Evolutionary conservation across 2,797 vertebrate species (phyloP), one percentile per base, ranked within the genome.

Genomic region (Anableps anableps): DNA sequence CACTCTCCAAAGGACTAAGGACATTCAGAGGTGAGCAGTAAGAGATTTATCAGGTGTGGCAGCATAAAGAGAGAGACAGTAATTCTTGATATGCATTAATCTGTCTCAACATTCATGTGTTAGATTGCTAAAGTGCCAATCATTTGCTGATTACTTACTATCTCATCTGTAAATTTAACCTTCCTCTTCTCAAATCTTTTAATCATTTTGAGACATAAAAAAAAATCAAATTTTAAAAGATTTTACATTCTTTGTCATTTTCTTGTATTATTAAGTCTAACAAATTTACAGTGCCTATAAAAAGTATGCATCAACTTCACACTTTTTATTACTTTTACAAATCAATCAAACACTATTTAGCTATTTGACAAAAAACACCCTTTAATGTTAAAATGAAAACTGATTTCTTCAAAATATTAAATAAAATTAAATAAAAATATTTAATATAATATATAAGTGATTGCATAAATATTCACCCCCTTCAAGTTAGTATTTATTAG

Each of bases 1-100:
- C 80, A 74, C 85, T 79, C 75, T 73, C 77, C n/a, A 45, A 74
- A 81, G 76, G 72, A 76, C 74, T 0, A 51, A 80, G 78, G 77
- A 66, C 77, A 80, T 77, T 47, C 72, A 17, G 68, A 75, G 72
- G 72, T 1, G 23, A 88, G 53, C 76, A 64, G 80, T 66, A 73
- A 79, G 78, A 81, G 85, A 80, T 88, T 79, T 79, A 86, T 86
- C 80, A 81, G 81, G 75, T 87, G 78, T 70, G 74, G 74, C 72
- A 72, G 53, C 36, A 75, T 55, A 38, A 38, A 71, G 53, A 31
- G 78, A 76, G 72, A 77, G 45, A 38, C 43, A 77, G 9, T 31
- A 55, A 79, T 50, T 21, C 13, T 11, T 45, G 3, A 38, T 71
- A 53, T 53, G 26, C 75, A 43, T 50, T 74, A 55, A 70, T 74